phyloP scores from a whole-genome alignment of 2,888 invertebrate genomes.

The Cynaeus angustus region DNA sequence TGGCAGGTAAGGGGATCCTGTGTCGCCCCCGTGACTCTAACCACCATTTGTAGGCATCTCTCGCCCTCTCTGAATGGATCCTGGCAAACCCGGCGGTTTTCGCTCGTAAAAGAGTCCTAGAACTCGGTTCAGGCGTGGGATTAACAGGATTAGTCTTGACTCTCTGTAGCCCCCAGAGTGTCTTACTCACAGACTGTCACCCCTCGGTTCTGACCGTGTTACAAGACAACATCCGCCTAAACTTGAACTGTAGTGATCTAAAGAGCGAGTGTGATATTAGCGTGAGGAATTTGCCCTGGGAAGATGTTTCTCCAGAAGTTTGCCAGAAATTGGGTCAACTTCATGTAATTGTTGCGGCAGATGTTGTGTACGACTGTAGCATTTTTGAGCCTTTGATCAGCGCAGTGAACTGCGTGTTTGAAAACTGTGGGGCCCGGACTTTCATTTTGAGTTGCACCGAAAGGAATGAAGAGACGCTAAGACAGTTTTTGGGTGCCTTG shows the following conservation, averaged over 20 bases:
- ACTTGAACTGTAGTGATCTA: neutral
- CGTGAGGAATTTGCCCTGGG: conserved; percentile 73
- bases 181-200: conserved; percentile 83
- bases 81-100: conserved; percentile 74
- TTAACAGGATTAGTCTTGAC: conserved; percentile 80
- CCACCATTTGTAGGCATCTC: conserved; percentile 76
- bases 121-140: conserved; percentile 87
- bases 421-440: conserved; percentile 64
- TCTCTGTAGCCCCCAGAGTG: conserved; percentile 74
- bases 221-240: conserved; percentile 72
- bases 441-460: conserved; percentile 77
- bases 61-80: conserved; percentile 83
- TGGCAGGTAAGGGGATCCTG: conserved; percentile 78
- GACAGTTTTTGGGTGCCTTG: conserved; percentile 72
- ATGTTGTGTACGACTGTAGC: conserved; percentile 77
- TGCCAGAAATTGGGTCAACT: conserved; percentile 63
- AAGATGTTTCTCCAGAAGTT: conserved; percentile 68
- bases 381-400: conserved; percentile 72
- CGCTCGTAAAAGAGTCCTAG: conserved; percentile 76
- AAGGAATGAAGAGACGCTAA: conserved; percentile 79
- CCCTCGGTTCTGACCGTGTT: conserved; percentile 77
- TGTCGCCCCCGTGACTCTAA: no score
- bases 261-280: conserved; percentile 47
- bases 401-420: conserved; percentile 71
- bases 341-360: conserved; percentile 76